Evolutionary conservation across 2,797 vertebrate species (phyloP).

Genomic region (Hipposideros larvatus): DNA sequence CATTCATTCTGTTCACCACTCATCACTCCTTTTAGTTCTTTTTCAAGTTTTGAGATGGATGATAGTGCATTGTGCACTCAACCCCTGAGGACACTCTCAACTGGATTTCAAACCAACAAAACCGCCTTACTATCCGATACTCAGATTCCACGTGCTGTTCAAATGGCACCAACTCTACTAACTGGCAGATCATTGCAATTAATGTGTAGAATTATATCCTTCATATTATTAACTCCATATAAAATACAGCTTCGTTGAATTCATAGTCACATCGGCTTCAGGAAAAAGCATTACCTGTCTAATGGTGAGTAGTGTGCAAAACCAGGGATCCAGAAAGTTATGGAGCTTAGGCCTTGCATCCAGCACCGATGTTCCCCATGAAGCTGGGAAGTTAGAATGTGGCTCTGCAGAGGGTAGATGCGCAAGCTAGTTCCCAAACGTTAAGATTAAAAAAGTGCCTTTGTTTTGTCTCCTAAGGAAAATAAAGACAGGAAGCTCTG

Average conservation of each 20-base stretch:
- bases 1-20: not conserved
- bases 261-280: not conserved
- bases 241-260: not conserved
- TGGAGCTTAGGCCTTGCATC: accelerated
- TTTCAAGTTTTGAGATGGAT: not conserved
- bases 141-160: not conserved
- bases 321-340: not conserved
- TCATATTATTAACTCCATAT: not conserved
- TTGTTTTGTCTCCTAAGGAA: not conserved
- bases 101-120: not conserved
- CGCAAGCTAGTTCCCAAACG: not conserved
- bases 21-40: not conserved
- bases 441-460: not conserved
- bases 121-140: not conserved
- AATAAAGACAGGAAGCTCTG: not conserved
- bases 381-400: not conserved
- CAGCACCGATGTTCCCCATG: not conserved
- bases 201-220: not conserved
- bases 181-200: not conserved
- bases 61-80: not conserved
- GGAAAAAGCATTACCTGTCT: not conserved
- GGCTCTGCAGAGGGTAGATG: not conserved
- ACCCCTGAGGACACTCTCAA: not conserved
- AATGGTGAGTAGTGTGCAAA: not conserved
- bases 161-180: not conserved